These are phyloP conservation scores for Balanococcus diminutus DNA, from an alignment of 2,888 invertebrate species.

Conservation along the genomic window DNA sequence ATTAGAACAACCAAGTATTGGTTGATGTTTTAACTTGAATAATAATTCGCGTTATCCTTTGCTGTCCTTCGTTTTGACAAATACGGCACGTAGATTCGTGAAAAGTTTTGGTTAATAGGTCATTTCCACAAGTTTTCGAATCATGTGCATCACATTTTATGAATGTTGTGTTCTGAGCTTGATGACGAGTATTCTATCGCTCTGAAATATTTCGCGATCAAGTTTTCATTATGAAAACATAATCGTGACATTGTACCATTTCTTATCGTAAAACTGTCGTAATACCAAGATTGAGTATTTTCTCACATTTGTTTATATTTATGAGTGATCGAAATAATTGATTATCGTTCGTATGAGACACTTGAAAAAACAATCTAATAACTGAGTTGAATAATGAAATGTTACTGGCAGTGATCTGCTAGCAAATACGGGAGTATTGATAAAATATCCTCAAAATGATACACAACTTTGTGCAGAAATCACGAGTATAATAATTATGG, in stretches of 20 bases:
- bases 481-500: no score
- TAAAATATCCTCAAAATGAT: no score
- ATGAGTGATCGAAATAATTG: neutral
- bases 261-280: neutral
- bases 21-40: neutral
- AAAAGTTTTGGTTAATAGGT: neutral
- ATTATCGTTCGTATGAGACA: neutral
- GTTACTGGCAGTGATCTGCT: neutral
- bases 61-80: neutral
- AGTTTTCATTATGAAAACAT: neutral
- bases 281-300: neutral
- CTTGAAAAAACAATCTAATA: no score
- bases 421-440: no score
- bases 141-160: neutral
- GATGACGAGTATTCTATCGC: neutral
- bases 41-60: neutral
- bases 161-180: neutral
- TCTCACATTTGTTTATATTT: neutral
- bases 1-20: neutral
- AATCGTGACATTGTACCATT: no score
- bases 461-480: no score
- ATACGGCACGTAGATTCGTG: neutral
- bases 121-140: neutral
- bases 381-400: neutral
- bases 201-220: neutral